Percentiles rank a stretch among this genome's conserved stretches.
These are phyloP conservation scores for Poeciliopsis turneri DNA, from an alignment of 2,797 vertebrate genomes.

Conservation along the genomic window DNA sequence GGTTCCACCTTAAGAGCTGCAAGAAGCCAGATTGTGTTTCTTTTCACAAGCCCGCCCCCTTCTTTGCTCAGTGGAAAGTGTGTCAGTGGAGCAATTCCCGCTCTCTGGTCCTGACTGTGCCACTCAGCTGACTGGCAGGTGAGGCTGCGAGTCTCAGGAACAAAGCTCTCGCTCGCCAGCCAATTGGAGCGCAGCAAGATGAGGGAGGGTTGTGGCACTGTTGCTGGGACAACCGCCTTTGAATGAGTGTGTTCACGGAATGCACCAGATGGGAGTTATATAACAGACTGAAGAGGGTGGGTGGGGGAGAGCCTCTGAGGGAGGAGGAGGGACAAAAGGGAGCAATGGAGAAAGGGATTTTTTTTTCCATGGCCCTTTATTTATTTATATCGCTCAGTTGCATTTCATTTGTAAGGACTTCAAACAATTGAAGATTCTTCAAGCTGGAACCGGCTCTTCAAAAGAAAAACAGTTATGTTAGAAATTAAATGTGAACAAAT, in stretches of 20 bases:
- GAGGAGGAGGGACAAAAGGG: constrained; percentile 58
- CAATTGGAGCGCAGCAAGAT: constrained; percentile 56
- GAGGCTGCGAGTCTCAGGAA: constrained; percentile 59
- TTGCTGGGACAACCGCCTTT: constrained; percentile 81
- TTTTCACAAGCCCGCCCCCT: constrained; percentile 44
- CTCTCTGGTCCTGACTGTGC: constrained; percentile 59
- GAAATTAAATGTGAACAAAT: background rate
- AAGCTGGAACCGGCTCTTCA: constrained; percentile 30
- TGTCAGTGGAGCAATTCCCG: constrained; percentile 83
- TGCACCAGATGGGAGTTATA: constrained; percentile 82
- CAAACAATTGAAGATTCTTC: constrained; percentile 23
- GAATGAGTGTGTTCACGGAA: constrained; percentile 82
- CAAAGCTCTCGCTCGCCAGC: constrained; percentile 36
- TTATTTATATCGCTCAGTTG: constrained; percentile 69
- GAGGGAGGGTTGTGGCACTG: constrained; percentile 56
- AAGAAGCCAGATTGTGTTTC: constrained; percentile 65
- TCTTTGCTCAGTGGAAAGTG: constrained; percentile 74
- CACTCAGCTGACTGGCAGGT: constrained; percentile 73
- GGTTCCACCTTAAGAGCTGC: constrained; percentile 67
- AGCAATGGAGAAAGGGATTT: constrained; percentile 66
- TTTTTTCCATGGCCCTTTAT: constrained; percentile 71
- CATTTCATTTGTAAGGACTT: constrained; percentile 44
- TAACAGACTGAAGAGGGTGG: constrained; percentile 75
- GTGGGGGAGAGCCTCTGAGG: constrained; percentile 58
- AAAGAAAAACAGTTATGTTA: constrained; percentile 10